Base-by-base conservation (phyloP, 2,113 vertebrate species). In the human region DNA sequence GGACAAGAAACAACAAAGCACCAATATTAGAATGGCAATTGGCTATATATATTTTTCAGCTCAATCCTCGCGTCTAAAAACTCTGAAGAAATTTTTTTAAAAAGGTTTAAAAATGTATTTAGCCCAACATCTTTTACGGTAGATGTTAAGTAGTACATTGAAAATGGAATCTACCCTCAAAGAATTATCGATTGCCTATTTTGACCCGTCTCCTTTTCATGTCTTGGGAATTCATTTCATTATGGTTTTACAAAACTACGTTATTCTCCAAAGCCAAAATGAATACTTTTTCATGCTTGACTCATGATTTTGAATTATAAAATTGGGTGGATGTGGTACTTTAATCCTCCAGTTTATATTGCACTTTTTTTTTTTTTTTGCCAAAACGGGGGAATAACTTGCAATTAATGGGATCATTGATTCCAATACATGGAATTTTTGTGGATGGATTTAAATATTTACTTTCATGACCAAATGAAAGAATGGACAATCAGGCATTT, bases 51-150 rank as follows among this genome's bases (percentile, higher is more conserved):
- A 55, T 90, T 64, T 11, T 23, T 89, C 48, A 73, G 6, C 61
- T 94, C 5, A 8, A 40, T 57, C 13, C 20, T 93, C 3, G 32
- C 38, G 52, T 83, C 14, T 83, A 92, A 95, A 96, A 94, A 40
- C 30, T 95, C 86, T 79, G 52, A 94, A 89, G 35, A 32, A 92
- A 93, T 82, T 52, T 66, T 14, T 64, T 6, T 0, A 13, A 72
- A 48, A 40, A 85, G 90, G 12, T 18, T 89, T 59, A 85, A 96
- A 94, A 76, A 61, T 79, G 13, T 88, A 84, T 61, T 95, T 95
- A 88, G 30, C 16, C 35, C 11, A 43, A 75, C 10, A 43, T 76
- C 40, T 82, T 96, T 59, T 50, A 90, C n/a, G 94, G 22, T 78
- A 73, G 50, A 75, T 11, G 4, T 50, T 86, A 93, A 66, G 32